These are phyloP conservation scores for Buphagus erythrorhynchus DNA, from an alignment of 2,797 vertebrate genomes.

Conservation along the genomic window DNA sequence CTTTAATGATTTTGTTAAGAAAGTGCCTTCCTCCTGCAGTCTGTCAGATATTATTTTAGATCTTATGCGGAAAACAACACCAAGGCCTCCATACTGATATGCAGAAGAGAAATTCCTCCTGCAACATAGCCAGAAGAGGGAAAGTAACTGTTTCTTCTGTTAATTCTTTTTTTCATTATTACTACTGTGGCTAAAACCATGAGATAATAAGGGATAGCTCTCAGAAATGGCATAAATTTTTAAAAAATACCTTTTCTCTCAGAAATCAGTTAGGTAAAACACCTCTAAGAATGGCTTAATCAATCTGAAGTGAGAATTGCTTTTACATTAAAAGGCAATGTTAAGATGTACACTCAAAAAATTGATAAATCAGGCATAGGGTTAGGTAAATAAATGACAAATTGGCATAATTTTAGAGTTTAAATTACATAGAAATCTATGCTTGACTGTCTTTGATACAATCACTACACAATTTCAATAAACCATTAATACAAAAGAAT, in stretches of 20 bases:
- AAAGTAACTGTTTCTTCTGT: not conserved
- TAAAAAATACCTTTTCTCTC: not conserved
- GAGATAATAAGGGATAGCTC: not conserved
- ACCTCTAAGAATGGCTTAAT: not conserved
- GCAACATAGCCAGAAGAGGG: not conserved
- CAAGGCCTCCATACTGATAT: not conserved
- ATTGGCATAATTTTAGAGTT: not conserved
- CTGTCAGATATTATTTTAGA: not conserved
- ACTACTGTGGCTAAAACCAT: not conserved
- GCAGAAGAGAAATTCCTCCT: not conserved
- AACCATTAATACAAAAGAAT: slow-evolving; percentile 19
- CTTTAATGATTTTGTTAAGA: not conserved
- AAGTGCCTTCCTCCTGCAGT: not conserved
- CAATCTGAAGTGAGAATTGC: not conserved
- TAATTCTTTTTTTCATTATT: not conserved
- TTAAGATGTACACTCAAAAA: not conserved
- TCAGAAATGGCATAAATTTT: not conserved
- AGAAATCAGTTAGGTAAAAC: not conserved
- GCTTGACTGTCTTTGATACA: not conserved
- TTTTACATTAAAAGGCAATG: slow-evolving; percentile 3
- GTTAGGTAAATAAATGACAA: not conserved
- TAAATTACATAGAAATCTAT: not conserved
- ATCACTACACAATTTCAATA: not conserved
- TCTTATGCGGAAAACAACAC: not conserved
- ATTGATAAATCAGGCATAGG: not conserved